Conservation (phyloP, 1,140 invertebrate species). For the Papilio polyxenes region DNA sequence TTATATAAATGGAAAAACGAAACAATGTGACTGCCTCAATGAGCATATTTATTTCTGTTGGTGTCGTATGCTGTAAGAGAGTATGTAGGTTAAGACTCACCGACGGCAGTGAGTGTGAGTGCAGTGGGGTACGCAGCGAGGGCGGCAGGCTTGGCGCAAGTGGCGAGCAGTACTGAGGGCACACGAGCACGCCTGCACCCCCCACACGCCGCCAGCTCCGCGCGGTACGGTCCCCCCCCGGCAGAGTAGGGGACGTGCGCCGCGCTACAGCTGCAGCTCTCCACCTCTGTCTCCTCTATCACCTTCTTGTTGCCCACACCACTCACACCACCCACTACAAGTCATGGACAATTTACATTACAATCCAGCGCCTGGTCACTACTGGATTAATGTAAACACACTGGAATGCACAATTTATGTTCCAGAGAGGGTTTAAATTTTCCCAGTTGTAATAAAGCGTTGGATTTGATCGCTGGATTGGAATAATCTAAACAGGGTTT, state of each 20-base stretch:
- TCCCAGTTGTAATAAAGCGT: too few species aligned
- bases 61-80: too few species aligned
- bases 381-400: too few species aligned
- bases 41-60: too few species aligned
- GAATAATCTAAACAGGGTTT: too few species aligned
- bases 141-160: constrained; percentile 90
- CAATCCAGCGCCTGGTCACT: too few species aligned
- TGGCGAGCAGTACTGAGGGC: constrained; percentile 94
- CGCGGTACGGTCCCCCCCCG: constrained; percentile 64
- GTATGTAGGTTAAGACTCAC: constrained; percentile 46
- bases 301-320: constrained; percentile 41
- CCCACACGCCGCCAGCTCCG: constrained; percentile 83
- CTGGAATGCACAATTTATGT: too few species aligned
- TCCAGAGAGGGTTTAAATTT: too few species aligned
- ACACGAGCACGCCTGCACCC: constrained; percentile 90
- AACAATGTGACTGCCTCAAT: too few species aligned
- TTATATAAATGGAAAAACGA: too few species aligned
- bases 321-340: constrained; percentile 38
- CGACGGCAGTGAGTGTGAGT: constrained; percentile 65
- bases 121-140: constrained; percentile 75
- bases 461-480: too few species aligned
- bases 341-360: background rate
- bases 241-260: constrained; percentile 71
- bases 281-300: constrained; percentile 50
- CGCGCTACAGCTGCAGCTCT: constrained; percentile 47